Base-by-base conservation (phyloP, 2,113 vertebrate genomes). In the Corythoichthys haematopterus region DNA sequence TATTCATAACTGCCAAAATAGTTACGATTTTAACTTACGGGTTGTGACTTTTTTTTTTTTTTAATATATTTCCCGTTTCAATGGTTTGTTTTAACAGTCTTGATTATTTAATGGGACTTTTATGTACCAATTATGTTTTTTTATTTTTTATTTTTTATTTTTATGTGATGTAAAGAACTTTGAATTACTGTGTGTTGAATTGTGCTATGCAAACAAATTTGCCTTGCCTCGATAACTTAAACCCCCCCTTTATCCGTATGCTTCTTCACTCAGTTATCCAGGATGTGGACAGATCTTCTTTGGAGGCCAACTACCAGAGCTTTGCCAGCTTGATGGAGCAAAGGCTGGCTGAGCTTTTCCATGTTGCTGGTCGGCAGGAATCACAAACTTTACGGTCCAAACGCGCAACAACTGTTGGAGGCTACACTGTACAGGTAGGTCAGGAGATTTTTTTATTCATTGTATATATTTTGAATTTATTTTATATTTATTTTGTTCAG, bases 291-390 rank as follows among this genome's bases (percentile, higher is more conserved):
- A 93, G 91, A 43, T 91, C 93, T 0, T 92, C 95, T 28, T 88
- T 98, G 87, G 95, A 95, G 70, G 85, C 91, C 60, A 96, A 95
- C 90, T 98, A 98, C 77, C 96, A 98, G 90, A 98, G 95, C 87
- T 99, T 99, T 47, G 93, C 97, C 55, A 94, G 93, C 6, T 66
- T 97, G 73, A 98, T 99, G 97, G 97, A 99, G 85, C 96, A 95
- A 85, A 93, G 97, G 4, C 71, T 99, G 85, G 96, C 96, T 2
- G 94, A 95, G 10, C 94, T 99, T 0, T 98, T 99, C 69, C 91
- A 95, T 88, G 92, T 96, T 76, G 96, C 96, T 1, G 92, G 95
- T 55, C 92, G 96, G 58, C 96, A 96, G 79, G 93, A 94, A 11
- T 33, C 83, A 8, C 70, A 64, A 33, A 40, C 72, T 0, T 81